A percentile compares a stretch with the other conserved stretches of the same genome.
These are phyloP conservation scores for Ophioninae sp. DNA, from an alignment of 2,888 invertebrate genomes.

Conservation along the genomic window DNA sequence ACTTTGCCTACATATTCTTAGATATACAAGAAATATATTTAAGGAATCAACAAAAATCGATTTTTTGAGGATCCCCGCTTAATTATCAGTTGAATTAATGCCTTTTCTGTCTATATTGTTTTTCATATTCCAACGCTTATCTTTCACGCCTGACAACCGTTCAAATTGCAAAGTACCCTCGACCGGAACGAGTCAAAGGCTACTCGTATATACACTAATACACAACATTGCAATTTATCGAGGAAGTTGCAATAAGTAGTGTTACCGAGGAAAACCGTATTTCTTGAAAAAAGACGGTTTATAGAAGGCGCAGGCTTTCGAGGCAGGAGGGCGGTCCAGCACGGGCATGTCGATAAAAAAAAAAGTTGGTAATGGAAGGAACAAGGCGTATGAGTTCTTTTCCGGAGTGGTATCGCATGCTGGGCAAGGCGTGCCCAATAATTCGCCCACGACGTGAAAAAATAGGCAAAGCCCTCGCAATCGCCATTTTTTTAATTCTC, in stretches of 20 bases:
- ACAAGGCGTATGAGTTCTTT: constrained; percentile 20
- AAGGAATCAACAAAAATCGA: too few species aligned
- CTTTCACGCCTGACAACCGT: too few species aligned
- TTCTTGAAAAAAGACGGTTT: constrained; percentile 13
- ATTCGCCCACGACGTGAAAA: constrained; percentile 43
- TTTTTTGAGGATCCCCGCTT: too few species aligned
- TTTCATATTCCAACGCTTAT: too few species aligned
- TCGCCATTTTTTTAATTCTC: constrained; percentile 44
- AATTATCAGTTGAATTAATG: too few species aligned
- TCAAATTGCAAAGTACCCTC: too few species aligned
- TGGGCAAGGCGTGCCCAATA: constrained; percentile 39
- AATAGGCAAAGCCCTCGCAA: constrained; percentile 34
- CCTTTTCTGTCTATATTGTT: too few species aligned
- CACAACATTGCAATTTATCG: constrained; percentile 60
- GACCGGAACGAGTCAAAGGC: too few species aligned
- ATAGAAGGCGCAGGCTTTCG: constrained; percentile 11
- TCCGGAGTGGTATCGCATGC: constrained; percentile 16
- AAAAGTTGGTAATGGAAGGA: constrained; percentile 55
- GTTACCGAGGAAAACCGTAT: constrained; percentile 26
- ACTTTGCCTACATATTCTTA: too few species aligned
- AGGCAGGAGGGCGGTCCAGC: constrained; percentile 10
- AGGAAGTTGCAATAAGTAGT: constrained; percentile 53
- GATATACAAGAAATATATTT: too few species aligned
- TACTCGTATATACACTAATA: constrained; percentile 28
- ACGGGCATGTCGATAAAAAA: constrained; percentile 49